phyloP scores from a whole-genome alignment of 2,113 vertebrate genomes.

The Thinocorus orbignyianus region DNA sequence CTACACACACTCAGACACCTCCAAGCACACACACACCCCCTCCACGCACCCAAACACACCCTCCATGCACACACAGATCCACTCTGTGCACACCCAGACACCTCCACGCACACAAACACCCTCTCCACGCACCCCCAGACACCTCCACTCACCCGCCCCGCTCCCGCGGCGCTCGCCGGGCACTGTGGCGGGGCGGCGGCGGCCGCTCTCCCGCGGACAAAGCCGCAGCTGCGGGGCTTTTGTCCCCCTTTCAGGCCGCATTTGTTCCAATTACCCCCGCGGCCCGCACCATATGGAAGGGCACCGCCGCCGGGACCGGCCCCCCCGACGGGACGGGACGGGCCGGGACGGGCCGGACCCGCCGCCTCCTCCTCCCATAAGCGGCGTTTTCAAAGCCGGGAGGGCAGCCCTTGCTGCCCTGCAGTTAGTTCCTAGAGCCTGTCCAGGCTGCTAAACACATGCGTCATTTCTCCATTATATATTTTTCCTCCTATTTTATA shows the following conservation, averaged over 20 bases:
- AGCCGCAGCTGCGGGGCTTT: constrained; percentile 79
- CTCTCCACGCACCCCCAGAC: too few species aligned
- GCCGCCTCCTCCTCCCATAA: neutral
- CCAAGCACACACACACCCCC: neutral
- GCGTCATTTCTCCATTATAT: too few species aligned
- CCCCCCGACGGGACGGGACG: neutral
- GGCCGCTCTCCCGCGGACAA: constrained; percentile 64
- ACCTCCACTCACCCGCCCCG: neutral
- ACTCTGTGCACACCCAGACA: too few species aligned
- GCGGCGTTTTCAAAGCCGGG: neutral
- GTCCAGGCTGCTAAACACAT: neutral
- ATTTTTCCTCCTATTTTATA: neutral
- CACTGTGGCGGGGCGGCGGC: constrained; percentile 27
- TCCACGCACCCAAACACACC: neutral
- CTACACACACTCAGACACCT: too few species aligned
- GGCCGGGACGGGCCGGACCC: neutral
- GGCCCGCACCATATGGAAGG: constrained; percentile 77
- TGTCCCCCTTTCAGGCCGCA: constrained; percentile 75
- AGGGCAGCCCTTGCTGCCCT: neutral
- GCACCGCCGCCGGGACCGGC: neutral
- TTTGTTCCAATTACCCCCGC: constrained; percentile 76
- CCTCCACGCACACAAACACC: too few species aligned
- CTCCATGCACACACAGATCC: too few species aligned
- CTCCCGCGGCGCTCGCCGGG: neutral
- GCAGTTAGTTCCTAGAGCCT: neutral